Base-by-base conservation (phyloP, 2,888 invertebrate species). In the Dicycla oo region DNA sequence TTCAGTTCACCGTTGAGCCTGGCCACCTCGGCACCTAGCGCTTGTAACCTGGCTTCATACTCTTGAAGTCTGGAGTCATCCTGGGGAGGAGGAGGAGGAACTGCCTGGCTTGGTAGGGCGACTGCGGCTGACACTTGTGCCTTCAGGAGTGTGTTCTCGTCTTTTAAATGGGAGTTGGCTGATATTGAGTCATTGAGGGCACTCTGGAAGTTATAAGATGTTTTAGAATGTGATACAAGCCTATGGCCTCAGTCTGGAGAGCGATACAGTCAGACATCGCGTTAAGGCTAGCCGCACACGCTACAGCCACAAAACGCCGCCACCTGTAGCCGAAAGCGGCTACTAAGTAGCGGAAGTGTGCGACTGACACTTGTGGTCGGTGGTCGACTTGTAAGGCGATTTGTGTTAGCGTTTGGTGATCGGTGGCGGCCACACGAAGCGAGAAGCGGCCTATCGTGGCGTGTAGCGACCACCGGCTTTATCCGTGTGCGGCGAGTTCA, bases 141-240 rank as follows among this genome's bases (percentile, higher is more conserved):
- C 90, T 98, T 98, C 0, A 99, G 94, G 18, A 99, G 94, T 0
- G 98, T 97, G 93, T 98, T 99, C 93, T 99, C 98, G 93, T 99
- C 99, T 84, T 97, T 97, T 6, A 99, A 95, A 86, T 98, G 98
- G 1, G 97, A 97, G 85, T 98, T 97, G 0, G 97, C 97, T n/a
- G 97, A 95, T 82, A 96, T 94, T 8, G 98, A 96, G 89, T 98
- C 98, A 77, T 97, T 96, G 1, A 98, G 84, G 0, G 93, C 91
- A 43, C 90, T 83, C 95, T 95, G 90, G 0, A 90, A 89, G 18
- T 47, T 26, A 38, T 7, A 49, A 18, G 18, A 40, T 18, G 2
- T 1, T 10, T 58, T 53, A 23, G 2, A 49, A 13, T 53, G 2
- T 30, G 13, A 3, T 20, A 23, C 8, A 1, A 49, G 15, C 2